Percentiles rank a stretch among this genome's conserved stretches.
These are phyloP conservation scores for Trialeurodes vaporariorum DNA, from an alignment of 1,140 invertebrate species.

Conservation along the genomic window DNA sequence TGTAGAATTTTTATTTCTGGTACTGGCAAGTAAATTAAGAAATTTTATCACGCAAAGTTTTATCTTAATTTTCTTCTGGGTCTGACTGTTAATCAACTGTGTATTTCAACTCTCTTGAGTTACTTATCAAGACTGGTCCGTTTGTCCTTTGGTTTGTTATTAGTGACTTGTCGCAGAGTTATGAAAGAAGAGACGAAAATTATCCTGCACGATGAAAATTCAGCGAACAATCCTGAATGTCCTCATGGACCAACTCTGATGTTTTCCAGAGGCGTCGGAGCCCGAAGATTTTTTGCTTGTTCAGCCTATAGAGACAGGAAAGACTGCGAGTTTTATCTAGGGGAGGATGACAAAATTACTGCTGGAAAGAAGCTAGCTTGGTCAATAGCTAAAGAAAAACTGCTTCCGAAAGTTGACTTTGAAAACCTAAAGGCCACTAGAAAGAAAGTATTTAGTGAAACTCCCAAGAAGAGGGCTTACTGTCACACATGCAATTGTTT, in stretches of 20 bases:
- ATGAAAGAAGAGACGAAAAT: not conserved
- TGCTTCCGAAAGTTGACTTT: conserved; percentile 38
- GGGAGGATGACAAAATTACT: conserved; percentile 40
- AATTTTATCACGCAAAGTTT: too few relatives aligned
- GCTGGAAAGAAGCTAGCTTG: conserved; percentile 39
- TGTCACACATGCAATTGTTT: conserved; percentile 51
- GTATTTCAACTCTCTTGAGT: not conserved
- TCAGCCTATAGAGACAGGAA: conserved; percentile 64
- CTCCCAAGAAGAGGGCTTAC: conserved; percentile 31
- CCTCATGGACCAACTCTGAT: conserved; percentile 13
- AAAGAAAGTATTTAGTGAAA: conserved; percentile 5
- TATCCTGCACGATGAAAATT: not conserved
- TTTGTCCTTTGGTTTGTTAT: not conserved
- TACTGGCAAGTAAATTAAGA: too few relatives aligned
- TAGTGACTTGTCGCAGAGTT: not conserved
- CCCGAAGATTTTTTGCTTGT: conserved; percentile 54
- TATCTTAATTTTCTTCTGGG: not conserved
- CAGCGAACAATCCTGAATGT: not conserved
- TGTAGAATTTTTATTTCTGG: too few relatives aligned
- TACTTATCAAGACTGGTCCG: not conserved
- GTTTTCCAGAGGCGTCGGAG: conserved; percentile 12
- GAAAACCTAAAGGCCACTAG: conserved; percentile 26
- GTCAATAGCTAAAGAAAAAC: conserved; percentile 38
- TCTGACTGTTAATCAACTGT: not conserved
- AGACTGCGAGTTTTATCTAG: conserved; percentile 52